Conservation (phyloP, 2,888 invertebrate genomes). For the Operophtera brumata region DNA sequence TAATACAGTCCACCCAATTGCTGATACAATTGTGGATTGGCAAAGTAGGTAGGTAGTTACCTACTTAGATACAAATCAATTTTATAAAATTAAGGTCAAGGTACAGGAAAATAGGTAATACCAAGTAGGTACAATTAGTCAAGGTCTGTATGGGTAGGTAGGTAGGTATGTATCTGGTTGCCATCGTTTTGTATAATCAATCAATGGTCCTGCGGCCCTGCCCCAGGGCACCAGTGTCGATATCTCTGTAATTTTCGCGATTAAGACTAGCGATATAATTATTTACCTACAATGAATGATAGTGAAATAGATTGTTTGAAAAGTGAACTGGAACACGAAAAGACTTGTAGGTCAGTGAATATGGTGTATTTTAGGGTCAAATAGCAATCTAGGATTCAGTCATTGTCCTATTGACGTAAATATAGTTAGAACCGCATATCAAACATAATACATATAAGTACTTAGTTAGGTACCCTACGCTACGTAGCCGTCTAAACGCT, state of each 20-base stretch:
- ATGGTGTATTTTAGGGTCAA: conserved; percentile 5
- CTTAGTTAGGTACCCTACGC: no score
- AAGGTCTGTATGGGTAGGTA: no score
- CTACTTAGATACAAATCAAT: no score
- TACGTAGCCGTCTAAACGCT: no score
- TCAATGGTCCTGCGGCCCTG: conserved; percentile 82
- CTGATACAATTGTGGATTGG: no score
- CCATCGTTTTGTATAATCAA: conserved; percentile 44
- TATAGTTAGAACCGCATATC: no score
- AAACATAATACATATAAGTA: not conserved
- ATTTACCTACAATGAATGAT: conserved; percentile 62
- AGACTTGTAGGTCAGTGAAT: conserved; percentile 63
- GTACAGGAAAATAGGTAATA: no score
- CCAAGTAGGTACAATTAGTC: no score
- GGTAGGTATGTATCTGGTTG: conserved; percentile 37
- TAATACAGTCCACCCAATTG: no score
- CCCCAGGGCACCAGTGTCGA: conserved; percentile 85
- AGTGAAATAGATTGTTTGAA: conserved; percentile 71
- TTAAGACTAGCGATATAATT: conserved; percentile 24
- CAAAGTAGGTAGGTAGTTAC: no score
- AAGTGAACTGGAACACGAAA: conserved; percentile 74
- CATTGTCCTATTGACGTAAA: conserved; percentile 2
- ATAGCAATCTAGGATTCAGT: conserved; percentile 2
- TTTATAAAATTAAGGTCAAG: conserved; percentile 6
- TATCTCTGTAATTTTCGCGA: conserved; percentile 22